Evolutionary conservation across 2,113 vertebrate species (phyloP).

Genomic region (Ornithorhynchus anatinus): DNA sequence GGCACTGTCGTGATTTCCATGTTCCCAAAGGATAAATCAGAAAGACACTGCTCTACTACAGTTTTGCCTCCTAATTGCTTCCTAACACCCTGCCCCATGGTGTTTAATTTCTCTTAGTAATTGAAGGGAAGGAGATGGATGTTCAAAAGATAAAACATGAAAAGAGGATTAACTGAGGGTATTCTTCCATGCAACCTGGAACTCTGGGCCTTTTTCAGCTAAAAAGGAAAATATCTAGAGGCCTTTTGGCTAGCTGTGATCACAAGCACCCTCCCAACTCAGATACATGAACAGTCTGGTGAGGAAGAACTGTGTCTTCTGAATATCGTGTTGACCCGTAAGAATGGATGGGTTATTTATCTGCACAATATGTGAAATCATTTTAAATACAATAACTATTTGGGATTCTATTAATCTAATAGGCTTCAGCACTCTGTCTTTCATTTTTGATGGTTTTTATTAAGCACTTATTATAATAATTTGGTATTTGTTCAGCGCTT

Average conservation of each 20-base stretch:
- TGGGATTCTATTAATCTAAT: no score
- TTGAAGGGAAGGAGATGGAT: neutral
- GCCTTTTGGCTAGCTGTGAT: neutral
- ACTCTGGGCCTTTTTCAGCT: neutral
- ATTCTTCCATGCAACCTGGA: neutral
- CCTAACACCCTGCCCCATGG: neutral
- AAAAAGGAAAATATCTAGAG: neutral
- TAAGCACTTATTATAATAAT: no score
- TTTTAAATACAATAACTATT: no score
- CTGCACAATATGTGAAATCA: no score
- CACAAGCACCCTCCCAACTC: no score
- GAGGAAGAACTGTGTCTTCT: no score
- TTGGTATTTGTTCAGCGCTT: no score
- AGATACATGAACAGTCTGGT: no score
- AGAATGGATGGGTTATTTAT: no score
- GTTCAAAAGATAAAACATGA: neutral
- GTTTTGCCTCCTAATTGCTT: slow-evolving; percentile 4
- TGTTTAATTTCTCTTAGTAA: slow-evolving; percentile 20
- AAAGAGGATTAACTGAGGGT: neutral
- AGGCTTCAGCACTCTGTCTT: no score
- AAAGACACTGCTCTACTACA: slow-evolving; percentile 14
- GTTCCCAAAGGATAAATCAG: slow-evolving; percentile 21
- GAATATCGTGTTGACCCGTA: no score
- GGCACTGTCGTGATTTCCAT: neutral
- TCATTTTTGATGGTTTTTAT: no score